Percentiles rank a stretch among this genome's conserved stretches.
Evolutionary conservation across 2,113 vertebrate species (phyloP).

Genomic region (Anser cygnoides): DNA sequence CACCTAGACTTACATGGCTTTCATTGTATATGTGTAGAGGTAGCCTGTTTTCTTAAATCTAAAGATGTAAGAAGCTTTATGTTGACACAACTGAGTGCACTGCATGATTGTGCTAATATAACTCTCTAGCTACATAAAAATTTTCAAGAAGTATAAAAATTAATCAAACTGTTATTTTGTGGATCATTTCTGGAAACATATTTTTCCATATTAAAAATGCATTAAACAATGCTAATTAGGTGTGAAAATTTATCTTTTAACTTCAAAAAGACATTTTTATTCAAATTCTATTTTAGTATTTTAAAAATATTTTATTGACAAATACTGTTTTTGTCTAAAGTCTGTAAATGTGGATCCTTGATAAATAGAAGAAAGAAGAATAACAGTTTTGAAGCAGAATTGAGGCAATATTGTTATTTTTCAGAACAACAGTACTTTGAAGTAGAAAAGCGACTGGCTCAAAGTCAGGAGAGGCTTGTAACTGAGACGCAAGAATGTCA

Average conservation of each 20-base stretch:
- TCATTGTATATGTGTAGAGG: neutral
- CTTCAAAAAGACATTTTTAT: neutral
- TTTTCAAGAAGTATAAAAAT: neutral
- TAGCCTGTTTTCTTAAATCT: neutral
- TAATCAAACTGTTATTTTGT: neutral
- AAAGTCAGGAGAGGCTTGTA: conserved; percentile 88
- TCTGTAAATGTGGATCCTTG: neutral
- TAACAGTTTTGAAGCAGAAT: neutral
- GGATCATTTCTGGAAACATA: neutral
- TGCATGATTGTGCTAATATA: neutral
- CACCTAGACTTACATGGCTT: neutral
- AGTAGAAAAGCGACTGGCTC: conserved; percentile 89
- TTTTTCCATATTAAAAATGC: neutral
- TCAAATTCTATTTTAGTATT: neutral
- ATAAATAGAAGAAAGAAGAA: neutral
- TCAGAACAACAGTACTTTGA: conserved; percentile 96
- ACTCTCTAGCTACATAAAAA: neutral
- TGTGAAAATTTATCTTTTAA: neutral
- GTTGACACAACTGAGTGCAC: neutral
- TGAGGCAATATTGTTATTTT: neutral
- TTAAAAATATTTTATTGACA: neutral
- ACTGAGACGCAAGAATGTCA: conserved; percentile 86
- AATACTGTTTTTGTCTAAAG: neutral
- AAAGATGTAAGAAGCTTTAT: neutral
- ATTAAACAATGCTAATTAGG: neutral